Percentiles rank a stretch among this genome's conserved stretches.
phyloP scores from a whole-genome alignment of 2,113 vertebrate species.

The Lagopus leucura region DNA sequence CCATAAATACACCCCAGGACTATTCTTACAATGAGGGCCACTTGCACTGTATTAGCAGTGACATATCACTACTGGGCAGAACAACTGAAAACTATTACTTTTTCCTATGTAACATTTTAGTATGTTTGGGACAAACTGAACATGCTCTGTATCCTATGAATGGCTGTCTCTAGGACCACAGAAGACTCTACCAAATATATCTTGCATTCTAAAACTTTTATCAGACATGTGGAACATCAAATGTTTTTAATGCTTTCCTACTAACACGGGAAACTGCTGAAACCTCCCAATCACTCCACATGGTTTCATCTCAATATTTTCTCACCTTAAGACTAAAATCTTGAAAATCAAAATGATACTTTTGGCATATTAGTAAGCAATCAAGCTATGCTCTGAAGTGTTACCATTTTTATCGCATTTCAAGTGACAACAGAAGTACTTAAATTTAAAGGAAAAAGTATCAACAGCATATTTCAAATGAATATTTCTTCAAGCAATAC shows the following conservation, averaged over 20 bases:
- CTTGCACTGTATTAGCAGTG: not conserved
- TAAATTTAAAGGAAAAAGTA: conserved; percentile 13
- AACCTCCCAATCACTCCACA: not conserved
- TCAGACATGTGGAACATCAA: not conserved
- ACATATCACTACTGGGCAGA: not conserved
- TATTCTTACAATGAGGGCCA: not conserved
- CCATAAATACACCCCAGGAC: not conserved
- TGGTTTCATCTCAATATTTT: not conserved
- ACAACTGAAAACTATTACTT: not conserved
- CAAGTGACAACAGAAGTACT: not conserved
- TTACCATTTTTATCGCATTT: not conserved
- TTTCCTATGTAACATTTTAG: not conserved
- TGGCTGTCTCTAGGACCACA: not conserved
- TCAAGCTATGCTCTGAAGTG: not conserved
- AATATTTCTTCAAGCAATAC: not conserved
- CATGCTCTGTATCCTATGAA: not conserved
- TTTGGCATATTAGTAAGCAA: not conserved
- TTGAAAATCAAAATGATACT: not conserved
- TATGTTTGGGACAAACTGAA: not conserved
- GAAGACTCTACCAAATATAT: not conserved
- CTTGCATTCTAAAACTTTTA: not conserved
- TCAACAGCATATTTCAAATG: conserved; percentile 4
- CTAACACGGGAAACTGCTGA: not conserved
- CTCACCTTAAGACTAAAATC: not conserved
- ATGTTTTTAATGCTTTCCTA: not conserved